These are phyloP conservation scores for Hesperia comma DNA, from an alignment of 2,888 invertebrate genomes.

Conservation along the genomic window DNA sequence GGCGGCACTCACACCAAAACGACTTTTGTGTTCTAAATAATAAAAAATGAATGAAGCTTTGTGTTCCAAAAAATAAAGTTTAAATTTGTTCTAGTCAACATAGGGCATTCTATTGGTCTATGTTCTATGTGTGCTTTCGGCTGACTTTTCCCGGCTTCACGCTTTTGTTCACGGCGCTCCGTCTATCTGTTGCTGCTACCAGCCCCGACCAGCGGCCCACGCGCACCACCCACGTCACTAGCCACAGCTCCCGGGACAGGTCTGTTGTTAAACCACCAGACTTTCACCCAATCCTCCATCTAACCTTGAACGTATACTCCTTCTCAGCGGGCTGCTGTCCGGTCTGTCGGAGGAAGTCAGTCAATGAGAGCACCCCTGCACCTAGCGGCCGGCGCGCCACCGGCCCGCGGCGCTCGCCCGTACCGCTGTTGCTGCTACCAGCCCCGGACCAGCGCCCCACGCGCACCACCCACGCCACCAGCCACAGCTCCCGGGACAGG, in stretches of 20 bases:
- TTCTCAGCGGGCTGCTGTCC: conserved; percentile 87
- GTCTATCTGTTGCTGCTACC: conserved; percentile 74
- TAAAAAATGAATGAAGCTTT: too few relatives aligned
- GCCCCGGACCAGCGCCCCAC: conserved; percentile 91
- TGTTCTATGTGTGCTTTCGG: too few relatives aligned
- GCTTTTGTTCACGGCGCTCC: conserved; percentile 69
- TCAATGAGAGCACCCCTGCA: conserved; percentile 91
- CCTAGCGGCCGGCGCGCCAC: conserved; percentile 92
- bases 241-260: conserved; percentile 92
- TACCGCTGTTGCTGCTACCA: conserved; percentile 68
- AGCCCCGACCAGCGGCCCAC: conserved; percentile 91
- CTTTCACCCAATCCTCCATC: too few relatives aligned
- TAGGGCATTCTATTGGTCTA: too few relatives aligned
- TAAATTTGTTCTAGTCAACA: too few relatives aligned
- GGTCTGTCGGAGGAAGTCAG: conserved; percentile 86
- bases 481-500: conserved; percentile 92
- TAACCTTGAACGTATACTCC: conserved; percentile 90
- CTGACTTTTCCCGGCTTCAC: too few relatives aligned
- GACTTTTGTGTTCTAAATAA: too few relatives aligned
- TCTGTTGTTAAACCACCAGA: conserved; percentile 94
- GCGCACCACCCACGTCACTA: conserved; percentile 95
- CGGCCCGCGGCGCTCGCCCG: conserved; percentile 78
- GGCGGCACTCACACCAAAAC: too few relatives aligned
- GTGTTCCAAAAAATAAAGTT: too few relatives aligned
- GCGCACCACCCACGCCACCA: conserved; percentile 95